Conservation (phyloP, 2,888 invertebrate species). For the Lysandra bellargus region DNA sequence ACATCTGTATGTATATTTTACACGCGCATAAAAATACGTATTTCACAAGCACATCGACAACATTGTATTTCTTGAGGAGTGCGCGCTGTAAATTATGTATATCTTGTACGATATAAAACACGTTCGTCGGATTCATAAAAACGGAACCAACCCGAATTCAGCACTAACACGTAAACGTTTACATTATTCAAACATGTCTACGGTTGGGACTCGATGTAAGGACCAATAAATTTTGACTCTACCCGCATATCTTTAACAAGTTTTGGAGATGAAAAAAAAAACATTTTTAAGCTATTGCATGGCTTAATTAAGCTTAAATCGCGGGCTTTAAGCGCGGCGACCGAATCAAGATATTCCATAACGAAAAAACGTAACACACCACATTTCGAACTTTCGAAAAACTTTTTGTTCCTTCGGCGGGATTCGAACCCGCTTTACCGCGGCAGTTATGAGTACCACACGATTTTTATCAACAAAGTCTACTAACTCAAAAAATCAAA, state of each 20-base stretch:
- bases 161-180: constrained; percentile 57
- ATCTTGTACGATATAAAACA: constrained; percentile 54
- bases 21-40: neutral
- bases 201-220: constrained; percentile 6
- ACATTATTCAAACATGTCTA: constrained; percentile 52
- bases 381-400: too few relatives aligned
- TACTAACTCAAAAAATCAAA: too few relatives aligned
- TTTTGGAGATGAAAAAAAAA: neutral
- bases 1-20: constrained; percentile 1
- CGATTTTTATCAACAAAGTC: too few relatives aligned
- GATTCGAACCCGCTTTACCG: too few relatives aligned
- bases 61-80: constrained; percentile 25
- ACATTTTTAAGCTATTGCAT: neutral
- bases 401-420: too few relatives aligned
- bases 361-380: too few relatives aligned
- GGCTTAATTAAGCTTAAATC: too few relatives aligned
- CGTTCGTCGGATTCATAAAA: constrained; percentile 63
- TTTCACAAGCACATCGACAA: neutral
- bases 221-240: constrained; percentile 28
- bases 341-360: too few relatives aligned
- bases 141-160: constrained; percentile 56
- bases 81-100: constrained; percentile 42
- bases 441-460: too few relatives aligned
- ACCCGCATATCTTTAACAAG: neutral
- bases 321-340: too few relatives aligned